phyloP scores from a whole-genome alignment of 2,113 vertebrate genomes.

The Taxidea taxus region DNA sequence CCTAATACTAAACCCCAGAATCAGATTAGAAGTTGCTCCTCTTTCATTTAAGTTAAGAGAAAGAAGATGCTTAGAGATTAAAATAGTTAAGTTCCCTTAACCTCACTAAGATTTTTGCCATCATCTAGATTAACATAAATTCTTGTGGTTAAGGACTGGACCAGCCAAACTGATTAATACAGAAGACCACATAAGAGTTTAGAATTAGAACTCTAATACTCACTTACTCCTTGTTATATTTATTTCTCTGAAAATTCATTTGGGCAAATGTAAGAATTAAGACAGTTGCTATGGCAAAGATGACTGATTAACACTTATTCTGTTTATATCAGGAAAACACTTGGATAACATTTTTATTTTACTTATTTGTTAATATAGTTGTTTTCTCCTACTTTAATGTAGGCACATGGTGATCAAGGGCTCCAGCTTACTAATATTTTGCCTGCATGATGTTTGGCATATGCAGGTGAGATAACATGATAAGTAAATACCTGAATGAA shows the following conservation, averaged over 20 bases:
- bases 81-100: not conserved
- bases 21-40: not conserved
- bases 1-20: not conserved
- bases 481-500: not conserved
- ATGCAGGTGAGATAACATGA: not conserved
- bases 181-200: not conserved
- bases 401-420: not conserved
- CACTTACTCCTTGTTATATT: not conserved
- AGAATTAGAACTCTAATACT: not conserved
- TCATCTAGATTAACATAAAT: not conserved
- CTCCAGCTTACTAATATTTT: not conserved
- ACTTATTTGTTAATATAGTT: not conserved
- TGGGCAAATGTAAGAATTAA: not conserved
- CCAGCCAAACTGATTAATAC: not conserved
- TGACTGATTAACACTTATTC: not conserved
- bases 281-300: not conserved
- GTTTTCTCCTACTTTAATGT: not conserved
- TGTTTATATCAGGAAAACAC: not conserved
- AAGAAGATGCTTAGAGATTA: not conserved
- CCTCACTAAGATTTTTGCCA: not conserved
- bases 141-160: not conserved
- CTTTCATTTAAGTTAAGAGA: not conserved
- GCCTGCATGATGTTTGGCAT: not conserved
- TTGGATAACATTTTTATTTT: not conserved
- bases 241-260: not conserved